phyloP scores from a whole-genome alignment of 2,113 vertebrate genomes.

The Struthio camelus region DNA sequence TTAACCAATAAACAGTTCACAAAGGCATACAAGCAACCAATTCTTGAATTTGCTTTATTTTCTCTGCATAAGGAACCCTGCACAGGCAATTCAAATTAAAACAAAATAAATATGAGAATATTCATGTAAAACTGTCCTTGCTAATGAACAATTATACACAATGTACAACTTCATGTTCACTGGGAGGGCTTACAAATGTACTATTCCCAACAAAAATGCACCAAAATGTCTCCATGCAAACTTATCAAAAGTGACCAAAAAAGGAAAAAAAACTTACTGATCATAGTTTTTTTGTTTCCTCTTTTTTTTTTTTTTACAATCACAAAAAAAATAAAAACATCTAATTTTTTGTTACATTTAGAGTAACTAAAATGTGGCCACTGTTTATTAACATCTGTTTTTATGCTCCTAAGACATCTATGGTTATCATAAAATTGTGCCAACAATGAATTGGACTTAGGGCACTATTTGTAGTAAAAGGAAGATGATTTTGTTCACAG shows the following conservation, averaged over 20 bases:
- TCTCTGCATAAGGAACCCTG: slow-evolving; percentile 88
- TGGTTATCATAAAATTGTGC: slow-evolving; percentile 72
- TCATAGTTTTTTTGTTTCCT: slow-evolving; percentile 69
- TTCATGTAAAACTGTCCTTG: slow-evolving; percentile 94
- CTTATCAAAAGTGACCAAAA: slow-evolving; percentile 84
- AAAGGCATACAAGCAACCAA: slow-evolving; percentile 26
- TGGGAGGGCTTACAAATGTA: slow-evolving; percentile 81
- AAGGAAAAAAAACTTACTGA: slow-evolving; percentile 51
- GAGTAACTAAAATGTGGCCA: slow-evolving; percentile 81
- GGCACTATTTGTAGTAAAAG: slow-evolving; percentile 47
- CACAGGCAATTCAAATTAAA: slow-evolving; percentile 91
- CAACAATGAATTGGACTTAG: slow-evolving; percentile 52
- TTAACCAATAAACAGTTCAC: background rate
- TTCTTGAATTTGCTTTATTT: slow-evolving; percentile 82
- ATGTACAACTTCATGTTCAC: slow-evolving; percentile 90
- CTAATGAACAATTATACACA: slow-evolving; percentile 99
- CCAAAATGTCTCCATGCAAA: slow-evolving; percentile 88
- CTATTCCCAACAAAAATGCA: slow-evolving; percentile 85
- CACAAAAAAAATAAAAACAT: slow-evolving; percentile 87
- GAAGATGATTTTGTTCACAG: slow-evolving; percentile 53
- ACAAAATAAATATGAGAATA: slow-evolving; percentile 99
- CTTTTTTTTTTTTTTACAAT: slow-evolving; percentile 80
- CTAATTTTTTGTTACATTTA: slow-evolving; percentile 81
- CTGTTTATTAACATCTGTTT: slow-evolving; percentile 68
- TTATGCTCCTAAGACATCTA: slow-evolving; percentile 80